Evolutionary conservation across 2,797 vertebrate genomes (phyloP).

Genomic region (Myotis findleyi): DNA sequence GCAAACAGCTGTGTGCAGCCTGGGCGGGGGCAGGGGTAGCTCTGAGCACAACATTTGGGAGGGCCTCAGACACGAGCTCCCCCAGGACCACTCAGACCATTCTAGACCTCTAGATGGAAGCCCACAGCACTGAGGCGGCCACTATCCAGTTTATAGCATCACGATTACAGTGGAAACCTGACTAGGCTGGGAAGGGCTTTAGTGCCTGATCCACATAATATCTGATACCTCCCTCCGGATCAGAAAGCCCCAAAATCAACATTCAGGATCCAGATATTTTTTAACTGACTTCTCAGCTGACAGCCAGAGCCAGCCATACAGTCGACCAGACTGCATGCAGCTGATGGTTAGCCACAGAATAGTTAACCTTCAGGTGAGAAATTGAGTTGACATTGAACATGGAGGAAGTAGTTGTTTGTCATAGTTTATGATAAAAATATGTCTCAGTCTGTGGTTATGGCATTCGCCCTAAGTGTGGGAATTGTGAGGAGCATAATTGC

Average conservation of each 20-base stretch:
- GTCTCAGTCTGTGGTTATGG: not conserved
- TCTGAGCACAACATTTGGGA: not conserved
- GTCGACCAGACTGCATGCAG: not conserved
- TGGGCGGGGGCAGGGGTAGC: not conserved
- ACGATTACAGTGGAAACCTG: conserved; percentile 38
- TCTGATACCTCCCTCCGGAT: conserved; percentile 62
- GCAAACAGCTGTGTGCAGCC: conserved; percentile 55
- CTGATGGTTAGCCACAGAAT: not conserved
- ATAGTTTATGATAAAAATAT: conserved; percentile 32
- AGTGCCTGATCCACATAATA: conserved; percentile 44
- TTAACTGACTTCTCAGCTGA: not conserved
- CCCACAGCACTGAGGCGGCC: not conserved
- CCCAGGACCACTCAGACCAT: not conserved
- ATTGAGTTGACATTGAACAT: conserved; percentile 10
- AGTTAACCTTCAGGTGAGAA: conserved; percentile 43
- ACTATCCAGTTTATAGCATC: conserved; percentile 60
- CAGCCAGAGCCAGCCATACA: not conserved
- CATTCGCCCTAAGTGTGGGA: not conserved
- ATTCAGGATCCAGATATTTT: conserved; percentile 44
- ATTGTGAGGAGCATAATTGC: not conserved
- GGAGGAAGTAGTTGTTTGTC: conserved; percentile 50
- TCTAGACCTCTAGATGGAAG: conserved; percentile 3
- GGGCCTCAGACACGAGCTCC: not conserved
- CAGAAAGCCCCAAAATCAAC: conserved; percentile 2
- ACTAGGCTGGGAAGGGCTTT: conserved; percentile 48